Percentiles rank a stretch among this genome's conserved stretches.
Evolutionary conservation across 1,140 invertebrate genomes (phyloP).

Genomic region (Ladona fulva): DNA sequence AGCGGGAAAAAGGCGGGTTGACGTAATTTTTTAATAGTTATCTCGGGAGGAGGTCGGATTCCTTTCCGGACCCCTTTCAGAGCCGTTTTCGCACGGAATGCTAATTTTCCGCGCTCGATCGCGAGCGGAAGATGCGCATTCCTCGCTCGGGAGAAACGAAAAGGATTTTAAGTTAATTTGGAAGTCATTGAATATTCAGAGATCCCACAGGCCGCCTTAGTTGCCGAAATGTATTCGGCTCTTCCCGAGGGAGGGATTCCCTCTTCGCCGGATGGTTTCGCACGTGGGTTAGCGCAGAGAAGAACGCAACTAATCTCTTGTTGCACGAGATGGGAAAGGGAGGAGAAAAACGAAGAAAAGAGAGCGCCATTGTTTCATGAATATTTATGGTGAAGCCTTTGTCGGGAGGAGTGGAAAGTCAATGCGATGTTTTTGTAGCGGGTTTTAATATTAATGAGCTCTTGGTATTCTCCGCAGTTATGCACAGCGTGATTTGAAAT

Average conservation of each 20-base stretch:
- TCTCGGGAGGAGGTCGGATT: too few relatives aligned
- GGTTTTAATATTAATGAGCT: background rate
- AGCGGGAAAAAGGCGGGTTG: background rate
- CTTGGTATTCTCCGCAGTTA: background rate
- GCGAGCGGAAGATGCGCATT: background rate
- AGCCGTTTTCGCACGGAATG: too few relatives aligned
- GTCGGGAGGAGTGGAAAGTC: constrained; percentile 1
- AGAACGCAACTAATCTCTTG: background rate
- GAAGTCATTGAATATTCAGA: background rate
- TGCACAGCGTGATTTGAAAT: background rate
- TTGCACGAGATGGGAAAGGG: background rate
- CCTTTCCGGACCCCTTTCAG: too few relatives aligned
- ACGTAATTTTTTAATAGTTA: background rate
- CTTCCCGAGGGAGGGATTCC: background rate
- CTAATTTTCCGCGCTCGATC: background rate
- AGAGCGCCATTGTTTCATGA: background rate
- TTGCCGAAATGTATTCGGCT: background rate
- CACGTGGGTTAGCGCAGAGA: background rate
- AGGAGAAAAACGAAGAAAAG: background rate
- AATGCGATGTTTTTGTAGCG: background rate
- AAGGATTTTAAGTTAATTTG: constrained; percentile 3
- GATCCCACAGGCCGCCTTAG: background rate
- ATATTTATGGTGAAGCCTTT: background rate
- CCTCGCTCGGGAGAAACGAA: background rate
- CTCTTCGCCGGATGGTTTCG: background rate